A percentile compares a stretch with the other conserved stretches of the same genome.
Conservation (phyloP, 1,140 invertebrate species). For the Drosophila mojavensis region DNA sequence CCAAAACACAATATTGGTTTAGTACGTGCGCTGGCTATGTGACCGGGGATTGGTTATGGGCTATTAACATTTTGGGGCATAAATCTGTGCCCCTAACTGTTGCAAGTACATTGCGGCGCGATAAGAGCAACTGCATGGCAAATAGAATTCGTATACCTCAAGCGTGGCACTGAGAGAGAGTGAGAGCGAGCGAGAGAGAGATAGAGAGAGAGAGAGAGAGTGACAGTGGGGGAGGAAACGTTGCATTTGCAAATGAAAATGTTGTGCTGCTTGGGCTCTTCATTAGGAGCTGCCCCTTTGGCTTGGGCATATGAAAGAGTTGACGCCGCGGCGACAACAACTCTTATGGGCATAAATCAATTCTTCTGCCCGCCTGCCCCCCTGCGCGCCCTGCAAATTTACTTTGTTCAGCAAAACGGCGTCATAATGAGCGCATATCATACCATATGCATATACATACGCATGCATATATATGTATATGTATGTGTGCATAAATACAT, state of each 20-base stretch:
- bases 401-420: constrained; percentile 30
- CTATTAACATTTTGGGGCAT: constrained; percentile 74
- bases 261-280: constrained; percentile 33
- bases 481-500: background rate
- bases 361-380: constrained; percentile 39
- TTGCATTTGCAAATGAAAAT: constrained; percentile 51
- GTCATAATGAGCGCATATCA: constrained; percentile 24
- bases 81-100: constrained; percentile 62
- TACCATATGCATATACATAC: background rate
- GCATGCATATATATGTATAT: background rate
- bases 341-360: constrained; percentile 71
- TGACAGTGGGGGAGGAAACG: background rate
- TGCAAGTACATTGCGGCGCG: constrained; percentile 18
- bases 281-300: constrained; percentile 14
- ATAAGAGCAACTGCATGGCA: constrained; percentile 30
- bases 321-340: constrained; percentile 32
- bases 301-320: constrained; percentile 1
- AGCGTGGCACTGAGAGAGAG: too few species aligned
- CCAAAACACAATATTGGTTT: background rate
- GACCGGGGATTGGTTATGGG: constrained; percentile 72
- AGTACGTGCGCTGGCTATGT: constrained; percentile 51
- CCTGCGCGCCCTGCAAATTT: background rate
- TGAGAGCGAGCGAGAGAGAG: background rate
- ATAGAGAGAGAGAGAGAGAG: too few species aligned
- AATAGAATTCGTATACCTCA: constrained; percentile 9